Percentiles rank a stretch among this genome's conserved stretches.
phyloP scores from a whole-genome alignment of 2,888 invertebrate species.

The Zaprionus obscuricornis region DNA sequence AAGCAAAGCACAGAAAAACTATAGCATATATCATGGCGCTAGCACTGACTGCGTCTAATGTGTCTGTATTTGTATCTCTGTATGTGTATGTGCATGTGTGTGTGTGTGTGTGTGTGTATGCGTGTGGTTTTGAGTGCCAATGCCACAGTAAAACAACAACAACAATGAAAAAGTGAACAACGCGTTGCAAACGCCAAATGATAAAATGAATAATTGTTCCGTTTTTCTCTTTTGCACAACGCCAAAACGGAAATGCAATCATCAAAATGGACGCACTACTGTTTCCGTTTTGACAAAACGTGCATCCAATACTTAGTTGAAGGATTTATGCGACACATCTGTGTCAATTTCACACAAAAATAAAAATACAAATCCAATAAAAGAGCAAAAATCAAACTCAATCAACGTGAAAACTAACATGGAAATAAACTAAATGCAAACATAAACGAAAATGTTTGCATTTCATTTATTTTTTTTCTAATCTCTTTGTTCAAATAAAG shows the following conservation, averaged over 20 bases:
- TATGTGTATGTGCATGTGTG: not conserved
- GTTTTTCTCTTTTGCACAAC: conserved; percentile 11
- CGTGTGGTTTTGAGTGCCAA: not conserved
- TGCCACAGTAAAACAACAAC: conserved; percentile 10
- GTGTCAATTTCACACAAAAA: not conserved
- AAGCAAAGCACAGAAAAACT: conserved; percentile 25
- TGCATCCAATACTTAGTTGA: conserved; percentile 29
- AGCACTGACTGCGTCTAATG: not conserved
- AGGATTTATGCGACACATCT: conserved; percentile 19
- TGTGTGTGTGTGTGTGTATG: conserved; percentile 4
- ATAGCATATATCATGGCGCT: conserved; percentile 39
- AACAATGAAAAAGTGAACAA: conserved; percentile 7
- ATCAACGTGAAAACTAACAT: no score
- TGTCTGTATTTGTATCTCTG: not conserved
- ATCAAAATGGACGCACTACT: conserved; percentile 42
- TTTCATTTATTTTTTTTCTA: no score
- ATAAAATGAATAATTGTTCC: conserved; percentile 56
- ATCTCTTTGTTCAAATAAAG: no score
- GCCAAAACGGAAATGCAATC: conserved; percentile 41
- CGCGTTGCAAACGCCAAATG: conserved; percentile 36
- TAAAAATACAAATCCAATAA: no score
- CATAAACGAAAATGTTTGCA: no score
- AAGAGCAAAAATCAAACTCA: no score
- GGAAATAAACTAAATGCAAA: no score
- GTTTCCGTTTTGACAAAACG: conserved; percentile 43